phyloP scores from a whole-genome alignment of 1,140 invertebrate species.

The Coptotermes formosanus region DNA sequence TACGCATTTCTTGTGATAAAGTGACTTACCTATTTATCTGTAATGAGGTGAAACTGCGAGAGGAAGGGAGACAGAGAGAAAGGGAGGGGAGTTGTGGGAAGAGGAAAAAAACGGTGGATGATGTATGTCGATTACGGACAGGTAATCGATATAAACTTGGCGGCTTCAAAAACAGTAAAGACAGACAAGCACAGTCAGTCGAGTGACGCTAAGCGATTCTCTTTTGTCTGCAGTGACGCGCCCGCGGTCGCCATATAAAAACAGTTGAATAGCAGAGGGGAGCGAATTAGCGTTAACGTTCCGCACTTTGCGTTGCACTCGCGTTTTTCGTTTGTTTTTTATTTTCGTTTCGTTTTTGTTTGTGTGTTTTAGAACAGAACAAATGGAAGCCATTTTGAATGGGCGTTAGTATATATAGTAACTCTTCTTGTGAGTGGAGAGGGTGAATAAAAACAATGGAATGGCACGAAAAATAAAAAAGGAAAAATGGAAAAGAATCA shows the following conservation, averaged over 20 bases:
- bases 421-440: constrained; percentile 11
- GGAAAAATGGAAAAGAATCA: background rate
- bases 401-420: constrained; percentile 16
- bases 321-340: constrained; percentile 12
- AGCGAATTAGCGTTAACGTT: constrained; percentile 18
- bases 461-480: constrained; percentile 13
- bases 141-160: constrained; percentile 18
- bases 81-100: background rate
- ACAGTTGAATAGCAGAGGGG: constrained; percentile 13
- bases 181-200: constrained; percentile 17
- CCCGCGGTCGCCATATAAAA: constrained; percentile 3
- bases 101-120: constrained; percentile 4
- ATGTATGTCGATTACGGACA: constrained; percentile 18
- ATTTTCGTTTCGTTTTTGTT: constrained; percentile 17
- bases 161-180: constrained; percentile 15
- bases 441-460: constrained; percentile 14
- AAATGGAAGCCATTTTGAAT: constrained; percentile 19
- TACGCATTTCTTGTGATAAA: background rate
- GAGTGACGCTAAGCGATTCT: constrained; percentile 17
- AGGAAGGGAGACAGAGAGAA: background rate
- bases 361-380: constrained; percentile 15
- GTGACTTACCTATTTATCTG: background rate
- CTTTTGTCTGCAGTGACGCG: constrained; percentile 16
- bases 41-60: background rate
- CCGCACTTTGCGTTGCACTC: background rate